phyloP scores from a whole-genome alignment of 2,888 invertebrate species.

The Dryobotodes eremita region DNA sequence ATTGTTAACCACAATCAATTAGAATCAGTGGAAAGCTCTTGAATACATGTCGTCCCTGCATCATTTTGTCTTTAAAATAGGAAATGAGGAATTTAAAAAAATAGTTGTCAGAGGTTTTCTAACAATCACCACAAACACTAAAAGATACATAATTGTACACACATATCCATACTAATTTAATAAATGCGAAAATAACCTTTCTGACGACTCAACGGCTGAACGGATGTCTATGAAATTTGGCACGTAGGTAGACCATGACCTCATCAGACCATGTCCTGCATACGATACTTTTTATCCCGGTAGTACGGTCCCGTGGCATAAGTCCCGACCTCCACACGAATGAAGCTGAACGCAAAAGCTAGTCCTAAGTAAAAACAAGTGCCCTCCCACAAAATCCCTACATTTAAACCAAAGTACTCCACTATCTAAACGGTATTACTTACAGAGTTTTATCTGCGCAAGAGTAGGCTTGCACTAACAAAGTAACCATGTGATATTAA shows the following conservation, averaged over 20 bases:
- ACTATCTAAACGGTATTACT: constrained; percentile 52
- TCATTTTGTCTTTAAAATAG: background rate
- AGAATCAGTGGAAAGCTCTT: too few relatives aligned
- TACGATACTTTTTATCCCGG: too few relatives aligned
- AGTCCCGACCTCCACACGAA: background rate
- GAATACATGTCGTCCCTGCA: background rate
- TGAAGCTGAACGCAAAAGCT: too few relatives aligned
- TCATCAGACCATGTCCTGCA: too few relatives aligned
- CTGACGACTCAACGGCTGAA: background rate
- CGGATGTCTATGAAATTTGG: background rate
- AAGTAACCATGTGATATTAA: constrained; percentile 77
- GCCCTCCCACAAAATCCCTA: background rate
- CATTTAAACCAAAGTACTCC: constrained; percentile 32
- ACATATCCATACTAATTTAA: background rate
- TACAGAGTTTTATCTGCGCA: constrained; percentile 62
- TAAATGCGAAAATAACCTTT: background rate
- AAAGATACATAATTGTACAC: background rate
- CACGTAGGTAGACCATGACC: background rate
- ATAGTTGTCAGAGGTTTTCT: background rate
- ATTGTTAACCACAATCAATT: too few relatives aligned
- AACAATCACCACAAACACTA: background rate
- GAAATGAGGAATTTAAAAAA: background rate
- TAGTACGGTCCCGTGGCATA: background rate
- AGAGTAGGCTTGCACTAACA: constrained; percentile 58
- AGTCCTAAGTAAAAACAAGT: background rate